These are phyloP conservation scores for Pycnonotus jocosus DNA, from an alignment of 2,113 vertebrate genomes.

Conservation along the genomic window DNA sequence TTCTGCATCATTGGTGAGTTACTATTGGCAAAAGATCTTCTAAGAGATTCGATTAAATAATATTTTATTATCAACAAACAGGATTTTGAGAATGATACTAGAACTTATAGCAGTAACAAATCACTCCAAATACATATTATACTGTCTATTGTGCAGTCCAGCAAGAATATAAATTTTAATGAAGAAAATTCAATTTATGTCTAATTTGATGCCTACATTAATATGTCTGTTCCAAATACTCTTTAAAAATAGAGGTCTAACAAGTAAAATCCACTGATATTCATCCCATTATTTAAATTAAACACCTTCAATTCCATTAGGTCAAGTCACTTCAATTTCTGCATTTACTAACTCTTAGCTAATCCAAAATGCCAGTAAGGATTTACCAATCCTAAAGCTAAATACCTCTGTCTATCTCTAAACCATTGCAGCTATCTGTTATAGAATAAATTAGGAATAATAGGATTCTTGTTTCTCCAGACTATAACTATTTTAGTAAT, in stretches of 20 bases:
- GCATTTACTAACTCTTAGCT: background rate
- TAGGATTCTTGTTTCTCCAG: background rate
- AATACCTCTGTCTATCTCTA: background rate
- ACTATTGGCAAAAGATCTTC: background rate
- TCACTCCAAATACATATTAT: background rate
- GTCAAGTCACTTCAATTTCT: background rate
- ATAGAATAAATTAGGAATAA: constrained; percentile 16
- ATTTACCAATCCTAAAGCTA: background rate
- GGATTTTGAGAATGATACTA: background rate
- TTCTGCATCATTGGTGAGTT: background rate
- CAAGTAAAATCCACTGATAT: background rate
- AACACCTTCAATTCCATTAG: background rate
- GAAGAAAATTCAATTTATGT: background rate
- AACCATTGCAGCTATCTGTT: background rate
- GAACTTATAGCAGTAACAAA: background rate
- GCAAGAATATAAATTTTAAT: background rate
- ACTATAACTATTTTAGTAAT: constrained; percentile 21
- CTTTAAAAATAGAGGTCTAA: background rate
- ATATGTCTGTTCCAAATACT: background rate
- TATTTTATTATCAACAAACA: background rate
- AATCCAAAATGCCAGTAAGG: background rate
- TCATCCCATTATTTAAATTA: background rate
- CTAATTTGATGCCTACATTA: background rate
- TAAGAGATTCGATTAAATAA: background rate
- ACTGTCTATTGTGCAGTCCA: background rate